Evolutionary conservation across 2,888 invertebrate genomes (phyloP).

Genomic region (Rhaphigaster nebulosa): DNA sequence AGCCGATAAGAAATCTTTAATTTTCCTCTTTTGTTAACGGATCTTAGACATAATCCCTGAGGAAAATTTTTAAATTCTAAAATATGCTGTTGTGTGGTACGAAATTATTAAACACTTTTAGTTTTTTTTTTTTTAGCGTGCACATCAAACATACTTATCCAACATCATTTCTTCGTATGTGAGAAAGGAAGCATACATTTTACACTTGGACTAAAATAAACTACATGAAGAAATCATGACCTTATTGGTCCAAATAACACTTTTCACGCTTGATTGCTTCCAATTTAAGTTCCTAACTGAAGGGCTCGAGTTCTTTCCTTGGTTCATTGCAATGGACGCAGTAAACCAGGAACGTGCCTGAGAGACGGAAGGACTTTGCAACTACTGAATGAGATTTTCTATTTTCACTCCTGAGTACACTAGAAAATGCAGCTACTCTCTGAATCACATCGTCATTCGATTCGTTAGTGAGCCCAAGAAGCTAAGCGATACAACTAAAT

Average conservation of each 20-base stretch:
- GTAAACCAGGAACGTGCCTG: background rate
- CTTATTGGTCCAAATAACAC: no score
- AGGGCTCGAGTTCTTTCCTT: background rate
- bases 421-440: background rate
- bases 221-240: no score
- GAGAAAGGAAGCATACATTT: no score
- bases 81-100: background rate
- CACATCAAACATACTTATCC: no score
- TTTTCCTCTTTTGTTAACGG: background rate
- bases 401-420: background rate
- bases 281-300: background rate
- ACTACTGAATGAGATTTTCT: background rate
- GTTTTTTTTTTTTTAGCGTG: no score
- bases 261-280: background rate
- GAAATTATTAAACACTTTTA: background rate
- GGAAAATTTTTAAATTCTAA: background rate
- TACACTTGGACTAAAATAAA: no score
- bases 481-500: no score
- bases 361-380: background rate
- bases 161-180: no score
- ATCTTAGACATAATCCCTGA: background rate
- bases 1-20: background rate
- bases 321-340: conserved; percentile 14
- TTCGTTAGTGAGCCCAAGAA: background rate
- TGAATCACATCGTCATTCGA: background rate